Base-by-base conservation (phyloP, 2,797 vertebrate genomes). In the Pangasius larnaudii region DNA sequence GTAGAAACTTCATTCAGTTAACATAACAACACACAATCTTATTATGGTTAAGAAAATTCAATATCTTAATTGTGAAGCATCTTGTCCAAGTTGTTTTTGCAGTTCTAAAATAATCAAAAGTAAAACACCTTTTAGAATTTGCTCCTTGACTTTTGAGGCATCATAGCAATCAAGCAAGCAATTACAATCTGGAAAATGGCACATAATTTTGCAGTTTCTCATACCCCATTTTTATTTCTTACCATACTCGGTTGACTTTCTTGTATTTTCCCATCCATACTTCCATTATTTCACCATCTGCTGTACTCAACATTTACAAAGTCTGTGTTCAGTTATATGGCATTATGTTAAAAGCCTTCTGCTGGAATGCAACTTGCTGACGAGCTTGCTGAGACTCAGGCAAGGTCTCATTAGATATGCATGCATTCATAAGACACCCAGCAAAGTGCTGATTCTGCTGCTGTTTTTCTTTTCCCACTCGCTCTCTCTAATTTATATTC, bases 401-500 rank as follows among this genome's bases (percentile, higher is more conserved):
- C 18, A 72, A 49, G n/a, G 42, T 74, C 84, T 89, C 33, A 89
- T 90, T 79, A 88, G 69, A 84, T 92, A 87, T 85, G 63, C 75
- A 88, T 89, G 84, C 56, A n/a, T n/a, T 79, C 46, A 39, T 71
- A 71, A 84, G 5, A 81, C 83, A 51, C 6, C 53, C 46, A n/a
- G 36, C 82, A 85, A 88, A 89, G 56, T 87, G 65, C 87, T 90
- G 79, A 90, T 59, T 86, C 67, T 88, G 63, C 72, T 88, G 59
- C 53, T 63, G 53, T 78, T 75, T 75, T 82, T 51, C n/a, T 65
- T 81, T 84, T 86, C 39, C 24, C 7, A 81, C 36, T 72, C n/a
- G 42, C 13, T 56, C 30, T 16, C 9, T 51, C 53, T 49, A 22
- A 74, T 58, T 39, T 63, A 61, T 67, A 53, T 90, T 5, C 56